phyloP scores from a whole-genome alignment of 2,113 vertebrate genomes.

The Clarias gariepinus region DNA sequence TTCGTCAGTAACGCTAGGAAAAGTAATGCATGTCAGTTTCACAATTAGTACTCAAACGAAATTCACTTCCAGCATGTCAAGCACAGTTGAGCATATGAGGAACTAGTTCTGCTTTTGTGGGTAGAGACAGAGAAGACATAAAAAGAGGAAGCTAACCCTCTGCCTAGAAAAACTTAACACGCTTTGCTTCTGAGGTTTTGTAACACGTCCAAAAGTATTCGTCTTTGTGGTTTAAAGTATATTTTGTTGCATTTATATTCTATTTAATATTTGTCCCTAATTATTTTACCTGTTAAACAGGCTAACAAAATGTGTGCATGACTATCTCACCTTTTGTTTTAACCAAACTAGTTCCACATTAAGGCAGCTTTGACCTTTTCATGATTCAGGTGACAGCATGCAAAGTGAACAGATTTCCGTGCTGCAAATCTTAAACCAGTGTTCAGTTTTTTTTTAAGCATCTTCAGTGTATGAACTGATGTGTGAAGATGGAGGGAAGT shows the following conservation, averaged over 20 bases:
- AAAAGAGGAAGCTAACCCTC: constrained; percentile 56
- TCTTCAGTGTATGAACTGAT: constrained; percentile 13
- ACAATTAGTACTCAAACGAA: constrained; percentile 61
- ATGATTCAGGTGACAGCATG: constrained; percentile 8
- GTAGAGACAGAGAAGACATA: constrained; percentile 46
- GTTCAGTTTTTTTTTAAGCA: constrained; percentile 28
- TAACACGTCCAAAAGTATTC: neutral
- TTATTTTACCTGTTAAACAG: neutral
- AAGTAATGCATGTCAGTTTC: constrained; percentile 50
- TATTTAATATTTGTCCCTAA: neutral
- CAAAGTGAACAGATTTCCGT: neutral
- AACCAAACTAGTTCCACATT: constrained; percentile 6
- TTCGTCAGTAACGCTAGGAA: constrained; percentile 50
- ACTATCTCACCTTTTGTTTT: neutral
- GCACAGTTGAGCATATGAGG: constrained; percentile 47
- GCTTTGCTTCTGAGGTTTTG: constrained; percentile 10
- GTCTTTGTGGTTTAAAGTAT: neutral
- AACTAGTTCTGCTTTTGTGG: constrained; percentile 62
- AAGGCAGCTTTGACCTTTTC: constrained; percentile 27
- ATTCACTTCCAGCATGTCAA: constrained; percentile 63
- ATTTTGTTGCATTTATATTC: neutral
- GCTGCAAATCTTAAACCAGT: constrained; percentile 33
- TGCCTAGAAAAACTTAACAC: constrained; percentile 39
- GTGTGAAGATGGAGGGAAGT: neutral
- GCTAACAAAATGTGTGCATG: neutral